Evolutionary conservation across 2,113 vertebrate genomes (phyloP), one percentile per base, ranked within the genome.

Genomic region (Oncorhynchus keta): DNA sequence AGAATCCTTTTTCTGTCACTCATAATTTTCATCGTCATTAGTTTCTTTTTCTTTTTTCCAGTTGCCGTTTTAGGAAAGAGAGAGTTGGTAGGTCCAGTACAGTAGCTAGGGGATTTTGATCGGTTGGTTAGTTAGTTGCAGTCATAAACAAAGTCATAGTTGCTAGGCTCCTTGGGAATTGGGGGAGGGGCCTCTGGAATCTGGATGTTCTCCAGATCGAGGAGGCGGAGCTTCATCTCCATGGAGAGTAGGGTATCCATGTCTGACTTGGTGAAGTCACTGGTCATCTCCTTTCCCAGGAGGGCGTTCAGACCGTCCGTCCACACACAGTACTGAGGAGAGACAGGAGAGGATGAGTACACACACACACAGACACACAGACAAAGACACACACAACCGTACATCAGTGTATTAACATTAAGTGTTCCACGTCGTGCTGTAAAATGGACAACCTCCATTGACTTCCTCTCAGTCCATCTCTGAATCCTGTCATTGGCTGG

Each of bases 131-230:
- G 78, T 96, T 96, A 99, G 91, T 99, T 99, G 94, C 97, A 99
- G 95, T 99, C 97, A 76, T 99, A 99, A 92, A 99, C 98, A 90
- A 99, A 99, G 94, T 99, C 96, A 68, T 99, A 99, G 93, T 99
- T 99, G 95, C 97, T 99, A 82, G 98, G 98, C 84, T 99, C 98
- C 95, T 99, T 99, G 91, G 98, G 97, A 92, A 99, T 97, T 0
- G 98, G 98, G 26, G 98, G 97, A 18, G 98, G 97, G 16, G 96
- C 97, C 57, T 99, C 98, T 0, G 98, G 98, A 85, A 99, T 99
- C 92, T 98, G 97, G 91, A 99, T 98, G 91, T 99, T 99, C 86
- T 99, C 98, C 91, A 99, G 88, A 92, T 99, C 98, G 39, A 99
- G 94, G 83, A 99, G 97, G 81, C 97, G 97, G 30, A 99, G 96